These are phyloP conservation scores for Leptodactylus fuscus DNA, from an alignment of 2,113 vertebrate species.

Conservation along the genomic window DNA sequence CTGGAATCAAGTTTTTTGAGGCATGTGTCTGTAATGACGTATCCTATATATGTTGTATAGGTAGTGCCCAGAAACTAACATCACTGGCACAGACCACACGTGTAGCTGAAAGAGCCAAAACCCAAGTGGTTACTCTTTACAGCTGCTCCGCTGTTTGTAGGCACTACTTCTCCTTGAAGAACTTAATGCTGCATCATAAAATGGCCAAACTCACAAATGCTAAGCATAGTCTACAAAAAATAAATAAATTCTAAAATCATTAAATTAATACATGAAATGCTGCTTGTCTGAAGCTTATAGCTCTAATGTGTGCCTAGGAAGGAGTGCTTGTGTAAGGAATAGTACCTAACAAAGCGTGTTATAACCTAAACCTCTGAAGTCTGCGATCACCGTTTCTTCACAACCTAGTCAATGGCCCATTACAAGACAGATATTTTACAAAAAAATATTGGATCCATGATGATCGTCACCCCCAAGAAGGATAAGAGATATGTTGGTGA, in stretches of 20 bases:
- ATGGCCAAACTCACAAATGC: neutral
- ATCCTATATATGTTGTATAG: neutral
- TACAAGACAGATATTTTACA: neutral
- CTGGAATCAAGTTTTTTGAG: no score
- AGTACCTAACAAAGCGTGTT: neutral
- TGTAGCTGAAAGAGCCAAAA: neutral
- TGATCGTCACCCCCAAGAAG: neutral
- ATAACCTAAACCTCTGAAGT: neutral
- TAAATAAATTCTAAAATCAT: no score
- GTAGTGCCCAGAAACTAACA: neutral
- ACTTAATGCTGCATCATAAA: neutral
- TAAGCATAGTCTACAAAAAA: neutral
- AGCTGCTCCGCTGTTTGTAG: neutral
- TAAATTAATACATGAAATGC: conserved; percentile 30
- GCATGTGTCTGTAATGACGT: neutral
- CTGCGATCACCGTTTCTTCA: neutral
- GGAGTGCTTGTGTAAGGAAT: neutral
- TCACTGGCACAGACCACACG: neutral
- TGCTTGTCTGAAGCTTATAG: neutral
- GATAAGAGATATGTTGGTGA: neutral
- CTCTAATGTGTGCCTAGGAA: conserved; percentile 1
- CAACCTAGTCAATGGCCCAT: neutral
- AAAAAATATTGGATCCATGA: neutral
- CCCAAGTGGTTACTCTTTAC: neutral
- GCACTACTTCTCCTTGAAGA: neutral